These are phyloP conservation scores for Euura saliciscinereae DNA, from an alignment of 1,140 invertebrate species.

Conservation along the genomic window DNA sequence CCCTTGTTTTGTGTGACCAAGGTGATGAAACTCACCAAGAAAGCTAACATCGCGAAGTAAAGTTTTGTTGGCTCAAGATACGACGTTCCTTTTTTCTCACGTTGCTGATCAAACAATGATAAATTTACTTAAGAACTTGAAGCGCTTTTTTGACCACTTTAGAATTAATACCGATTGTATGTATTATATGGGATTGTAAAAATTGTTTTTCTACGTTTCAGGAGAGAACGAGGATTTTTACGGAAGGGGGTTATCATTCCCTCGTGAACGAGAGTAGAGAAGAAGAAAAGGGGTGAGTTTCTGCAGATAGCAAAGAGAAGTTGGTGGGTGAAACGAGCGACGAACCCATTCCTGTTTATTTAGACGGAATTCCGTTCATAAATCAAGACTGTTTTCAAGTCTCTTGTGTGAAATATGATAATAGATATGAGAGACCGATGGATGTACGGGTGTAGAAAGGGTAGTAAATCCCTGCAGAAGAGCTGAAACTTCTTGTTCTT, in stretches of 20 bases:
- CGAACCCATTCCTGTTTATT: slow-evolving; percentile 38
- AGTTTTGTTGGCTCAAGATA: slow-evolving; percentile 4
- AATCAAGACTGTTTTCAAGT: slow-evolving; percentile 50
- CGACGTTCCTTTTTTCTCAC: neutral
- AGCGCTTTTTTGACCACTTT: too few species aligned
- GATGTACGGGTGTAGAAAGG: slow-evolving; percentile 22
- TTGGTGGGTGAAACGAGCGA: slow-evolving; percentile 2
- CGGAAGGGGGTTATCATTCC: neutral
- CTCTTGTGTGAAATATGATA: slow-evolving; percentile 48
- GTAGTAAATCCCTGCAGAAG: slow-evolving; percentile 35
- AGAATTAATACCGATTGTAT: too few species aligned
- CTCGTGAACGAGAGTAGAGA: neutral
- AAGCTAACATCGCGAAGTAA: slow-evolving; percentile 1
- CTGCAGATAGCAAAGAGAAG: neutral
- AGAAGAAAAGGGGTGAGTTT: neutral
- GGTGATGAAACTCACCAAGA: neutral
- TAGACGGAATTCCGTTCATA: slow-evolving; percentile 50
- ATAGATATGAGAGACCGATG: slow-evolving; percentile 43
- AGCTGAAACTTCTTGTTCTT: slow-evolving; percentile 16
- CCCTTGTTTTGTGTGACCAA: neutral
- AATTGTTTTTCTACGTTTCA: neutral
- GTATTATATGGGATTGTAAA: neutral
- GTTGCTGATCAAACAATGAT: too few species aligned
- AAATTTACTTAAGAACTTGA: too few species aligned
- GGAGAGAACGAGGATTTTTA: neutral